Evolutionary conservation across 2,888 invertebrate genomes (phyloP).

Genomic region (Cryptocephalus primarius): DNA sequence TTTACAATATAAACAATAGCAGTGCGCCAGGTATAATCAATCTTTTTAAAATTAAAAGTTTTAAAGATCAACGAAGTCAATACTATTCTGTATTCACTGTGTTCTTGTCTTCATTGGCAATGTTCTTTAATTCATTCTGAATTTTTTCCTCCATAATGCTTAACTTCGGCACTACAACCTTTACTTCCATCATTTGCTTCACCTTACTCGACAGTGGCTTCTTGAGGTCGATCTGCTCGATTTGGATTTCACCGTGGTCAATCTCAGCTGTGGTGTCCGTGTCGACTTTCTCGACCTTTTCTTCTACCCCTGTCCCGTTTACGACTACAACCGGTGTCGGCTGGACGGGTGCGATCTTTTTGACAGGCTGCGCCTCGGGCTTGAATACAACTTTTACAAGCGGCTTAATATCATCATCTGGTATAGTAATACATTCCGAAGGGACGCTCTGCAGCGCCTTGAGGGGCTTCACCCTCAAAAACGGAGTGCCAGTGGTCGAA

Average conservation of each 20-base stretch:
- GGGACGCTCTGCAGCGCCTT: slow-evolving; percentile 24
- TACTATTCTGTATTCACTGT: too few species aligned
- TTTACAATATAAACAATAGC: neutral
- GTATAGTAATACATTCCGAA: slow-evolving; percentile 30
- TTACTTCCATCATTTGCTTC: slow-evolving; percentile 2
- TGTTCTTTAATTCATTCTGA: too few species aligned
- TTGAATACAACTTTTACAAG: slow-evolving; percentile 1
- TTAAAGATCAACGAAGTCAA: too few species aligned
- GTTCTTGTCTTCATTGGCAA: too few species aligned
- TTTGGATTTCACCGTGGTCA: too few species aligned
- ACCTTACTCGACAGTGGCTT: neutral
- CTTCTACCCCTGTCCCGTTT: slow-evolving; percentile 2
- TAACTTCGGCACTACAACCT: neutral
- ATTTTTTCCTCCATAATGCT: neutral
- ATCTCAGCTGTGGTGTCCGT: neutral
- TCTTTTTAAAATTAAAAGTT: too few species aligned
- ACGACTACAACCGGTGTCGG: neutral
- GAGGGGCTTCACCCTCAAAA: slow-evolving; percentile 27
- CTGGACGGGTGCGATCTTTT: neutral
- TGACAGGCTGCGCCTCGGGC: neutral
- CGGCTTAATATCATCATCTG: slow-evolving; percentile 22
- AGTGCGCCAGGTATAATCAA: neutral
- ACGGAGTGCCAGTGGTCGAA: neutral
- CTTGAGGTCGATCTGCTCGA: too few species aligned
- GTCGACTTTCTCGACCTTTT: slow-evolving; percentile 2